Percentiles rank a stretch among this genome's conserved stretches.
These are phyloP conservation scores for Tetragonula clypearis DNA, from an alignment of 1,140 invertebrate genomes.

Conservation along the genomic window DNA sequence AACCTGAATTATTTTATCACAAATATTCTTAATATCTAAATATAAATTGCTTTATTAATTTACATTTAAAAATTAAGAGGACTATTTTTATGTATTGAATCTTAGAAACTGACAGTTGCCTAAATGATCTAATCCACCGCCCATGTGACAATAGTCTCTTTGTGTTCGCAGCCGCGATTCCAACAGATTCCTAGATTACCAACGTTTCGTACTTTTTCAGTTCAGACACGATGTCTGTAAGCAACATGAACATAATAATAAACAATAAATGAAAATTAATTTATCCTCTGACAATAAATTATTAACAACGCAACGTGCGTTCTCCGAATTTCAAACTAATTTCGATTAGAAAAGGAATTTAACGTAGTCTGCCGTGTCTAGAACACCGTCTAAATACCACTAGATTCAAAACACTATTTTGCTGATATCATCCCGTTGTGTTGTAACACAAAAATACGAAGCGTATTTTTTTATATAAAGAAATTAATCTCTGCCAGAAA, in stretches of 20 bases:
- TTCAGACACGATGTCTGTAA: neutral
- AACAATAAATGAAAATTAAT: neutral
- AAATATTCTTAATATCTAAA: conserved; percentile 64
- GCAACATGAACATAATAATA: neutral
- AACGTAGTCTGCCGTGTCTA: conserved; percentile 21
- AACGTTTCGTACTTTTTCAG: conserved; percentile 15
- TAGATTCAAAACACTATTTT: neutral
- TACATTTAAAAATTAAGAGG: conserved; percentile 70
- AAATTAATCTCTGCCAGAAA: neutral
- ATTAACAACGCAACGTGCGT: neutral
- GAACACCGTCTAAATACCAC: conserved; percentile 24
- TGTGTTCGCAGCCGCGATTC: conserved; percentile 36
- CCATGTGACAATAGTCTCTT: conserved; percentile 64
- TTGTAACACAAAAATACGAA: neutral
- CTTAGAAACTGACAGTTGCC: conserved; percentile 76
- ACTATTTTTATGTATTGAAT: conserved; percentile 54
- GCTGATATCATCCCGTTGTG: neutral
- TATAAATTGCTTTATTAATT: conserved; percentile 60
- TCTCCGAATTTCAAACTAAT: neutral
- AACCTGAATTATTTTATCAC: conserved; percentile 65
- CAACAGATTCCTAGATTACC: conserved; percentile 29
- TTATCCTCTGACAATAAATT: neutral
- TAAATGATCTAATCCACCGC: conserved; percentile 68
- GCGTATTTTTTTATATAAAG: neutral
- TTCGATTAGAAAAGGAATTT: neutral